Conservation (phyloP, 2,113 vertebrate species). For the Campylomormyrus numenius region DNA sequence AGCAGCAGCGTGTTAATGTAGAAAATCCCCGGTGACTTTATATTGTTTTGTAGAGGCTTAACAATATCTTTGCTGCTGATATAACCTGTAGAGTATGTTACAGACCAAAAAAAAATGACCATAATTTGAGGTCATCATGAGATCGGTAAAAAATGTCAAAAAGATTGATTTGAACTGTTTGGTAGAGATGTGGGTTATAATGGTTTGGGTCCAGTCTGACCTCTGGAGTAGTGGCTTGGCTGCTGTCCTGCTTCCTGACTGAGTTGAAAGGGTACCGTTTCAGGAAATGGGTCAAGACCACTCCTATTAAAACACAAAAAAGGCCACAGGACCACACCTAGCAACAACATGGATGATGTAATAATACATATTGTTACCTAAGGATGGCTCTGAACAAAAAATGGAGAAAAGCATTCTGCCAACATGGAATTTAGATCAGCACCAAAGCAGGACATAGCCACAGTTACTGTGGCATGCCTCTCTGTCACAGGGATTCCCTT, state of each 20-base stretch:
- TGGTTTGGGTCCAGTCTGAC: neutral
- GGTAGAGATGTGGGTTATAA: neutral
- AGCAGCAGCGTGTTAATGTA: neutral
- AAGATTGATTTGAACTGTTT: neutral
- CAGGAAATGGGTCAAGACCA: neutral
- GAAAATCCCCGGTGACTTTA: neutral
- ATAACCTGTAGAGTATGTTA: neutral
- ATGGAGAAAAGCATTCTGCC: neutral
- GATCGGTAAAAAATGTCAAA: neutral
- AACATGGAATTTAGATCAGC: neutral
- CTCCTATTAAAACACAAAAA: neutral
- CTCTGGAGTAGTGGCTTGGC: neutral
- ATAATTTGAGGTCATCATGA: neutral
- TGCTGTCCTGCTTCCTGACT: neutral
- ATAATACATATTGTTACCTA: neutral
- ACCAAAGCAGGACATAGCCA: neutral
- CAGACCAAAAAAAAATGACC: neutral
- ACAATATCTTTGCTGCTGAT: neutral
- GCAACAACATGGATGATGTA: neutral
- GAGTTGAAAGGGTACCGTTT: neutral
- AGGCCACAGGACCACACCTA: neutral
- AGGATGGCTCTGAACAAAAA: neutral
- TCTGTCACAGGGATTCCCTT: neutral
- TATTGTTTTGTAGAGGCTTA: neutral
- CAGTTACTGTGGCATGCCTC: neutral